phyloP scores from a whole-genome alignment of 2,888 invertebrate species.

The Drosophila merina region DNA sequence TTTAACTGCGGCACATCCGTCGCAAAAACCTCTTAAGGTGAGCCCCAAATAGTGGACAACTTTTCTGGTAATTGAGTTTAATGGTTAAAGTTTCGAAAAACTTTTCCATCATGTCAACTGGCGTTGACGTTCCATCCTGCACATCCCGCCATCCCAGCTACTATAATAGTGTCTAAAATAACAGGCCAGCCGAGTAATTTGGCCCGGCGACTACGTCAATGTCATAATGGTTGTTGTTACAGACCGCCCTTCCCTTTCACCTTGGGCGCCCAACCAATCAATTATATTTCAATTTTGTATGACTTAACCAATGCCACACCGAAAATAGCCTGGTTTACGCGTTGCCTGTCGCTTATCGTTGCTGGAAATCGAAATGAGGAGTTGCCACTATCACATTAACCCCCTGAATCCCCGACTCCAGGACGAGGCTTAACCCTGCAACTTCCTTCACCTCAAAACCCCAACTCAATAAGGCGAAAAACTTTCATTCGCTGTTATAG shows the following conservation, averaged over 20 bases:
- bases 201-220: conserved; percentile 66
- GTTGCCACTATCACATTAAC: conserved; percentile 1
- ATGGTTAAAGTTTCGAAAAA: conserved; percentile 60
- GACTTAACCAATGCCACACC: conserved; percentile 48
- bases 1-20: no score
- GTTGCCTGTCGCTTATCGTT: conserved; percentile 60
- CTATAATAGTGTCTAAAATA: conserved; percentile 64
- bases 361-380: conserved; percentile 47
- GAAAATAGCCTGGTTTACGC: conserved; percentile 34
- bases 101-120: conserved; percentile 43
- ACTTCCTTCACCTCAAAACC: conserved; percentile 7
- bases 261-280: conserved; percentile 64
- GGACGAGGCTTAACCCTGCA: conserved; percentile 39
- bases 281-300: conserved; percentile 76
- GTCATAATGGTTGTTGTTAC: conserved; percentile 13
- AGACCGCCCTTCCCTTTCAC: not conserved
- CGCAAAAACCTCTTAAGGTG: not conserved
- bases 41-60: conserved; percentile 32
- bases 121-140: conserved; percentile 26
- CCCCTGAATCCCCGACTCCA: conserved; percentile 10
- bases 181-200: conserved; percentile 69
- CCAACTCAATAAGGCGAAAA: conserved; percentile 12
- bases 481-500: conserved; percentile 43
- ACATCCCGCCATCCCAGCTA: conserved; percentile 12
- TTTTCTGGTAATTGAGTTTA: conserved; percentile 66